phyloP scores from a whole-genome alignment of 2,113 vertebrate genomes.

The mouse (Mus musculus) region GRCm39 chr1:172704001-172704500 shows the following conservation, averaged over 20 bases:
- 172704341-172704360: neutral
- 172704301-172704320: neutral
- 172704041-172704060: neutral
- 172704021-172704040: neutral
- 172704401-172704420: neutral
- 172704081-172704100: neutral
- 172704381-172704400: rapidly evolving
- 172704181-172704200: neutral
- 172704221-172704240: neutral
- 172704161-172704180: neutral
- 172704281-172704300: neutral
- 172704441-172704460: neutral
- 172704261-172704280: neutral
- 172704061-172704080: neutral
- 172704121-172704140: neutral
- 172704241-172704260: rapidly evolving
- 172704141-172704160: neutral
- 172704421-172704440: neutral
- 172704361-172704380: neutral
- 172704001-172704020: neutral
- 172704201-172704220: neutral
- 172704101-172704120: neutral
- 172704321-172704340: neutral
- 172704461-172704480: too few relatives aligned
- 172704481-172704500: neutral